phyloP scores from a whole-genome alignment of 64 coral and sea anemone species.

The Catalaphyllia jardinei region DNA sequence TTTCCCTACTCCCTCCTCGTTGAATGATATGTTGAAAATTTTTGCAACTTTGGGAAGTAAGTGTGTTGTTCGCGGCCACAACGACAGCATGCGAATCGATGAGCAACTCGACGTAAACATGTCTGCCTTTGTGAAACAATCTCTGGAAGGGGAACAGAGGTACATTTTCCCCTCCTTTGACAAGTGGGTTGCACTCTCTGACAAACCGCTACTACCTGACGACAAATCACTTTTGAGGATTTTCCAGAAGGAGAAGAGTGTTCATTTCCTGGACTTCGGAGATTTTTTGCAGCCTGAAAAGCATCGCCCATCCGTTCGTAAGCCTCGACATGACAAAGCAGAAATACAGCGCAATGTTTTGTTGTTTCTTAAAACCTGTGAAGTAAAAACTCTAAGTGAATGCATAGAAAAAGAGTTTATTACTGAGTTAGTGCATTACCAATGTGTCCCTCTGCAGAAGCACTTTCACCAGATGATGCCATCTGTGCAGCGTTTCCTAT shows the following conservation, averaged over 20 bases:
- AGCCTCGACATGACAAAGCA: neutral
- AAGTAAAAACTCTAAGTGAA: slow-evolving; percentile 51
- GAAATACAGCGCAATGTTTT: slow-evolving; percentile 21
- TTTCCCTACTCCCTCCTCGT: slow-evolving; percentile 47
- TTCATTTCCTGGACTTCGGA: slow-evolving; percentile 71
- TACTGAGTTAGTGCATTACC: slow-evolving; percentile 11
- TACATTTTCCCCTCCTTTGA: slow-evolving; percentile 54
- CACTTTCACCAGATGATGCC: slow-evolving; percentile 71
- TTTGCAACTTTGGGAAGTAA: slow-evolving; percentile 70
- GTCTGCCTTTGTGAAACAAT: slow-evolving; percentile 25
- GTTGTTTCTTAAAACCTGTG: slow-evolving; percentile 63
- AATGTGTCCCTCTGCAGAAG: slow-evolving; percentile 62
- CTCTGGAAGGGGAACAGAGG: slow-evolving; percentile 16
- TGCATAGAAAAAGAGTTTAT: slow-evolving; percentile 51
- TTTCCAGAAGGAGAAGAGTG: slow-evolving; percentile 55
- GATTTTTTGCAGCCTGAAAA: slow-evolving; percentile 10
- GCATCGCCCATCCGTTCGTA: neutral
- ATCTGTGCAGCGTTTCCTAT: slow-evolving; percentile 68
- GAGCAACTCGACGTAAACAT: slow-evolving; percentile 2
- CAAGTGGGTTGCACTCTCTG: slow-evolving; percentile 74
- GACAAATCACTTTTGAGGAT: slow-evolving; percentile 63
- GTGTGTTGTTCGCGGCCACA: slow-evolving; percentile 24
- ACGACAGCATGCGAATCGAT: neutral
- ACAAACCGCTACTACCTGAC: slow-evolving; percentile 75
- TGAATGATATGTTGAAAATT: slow-evolving; percentile 46